Evolutionary conservation across 1,140 invertebrate genomes (phyloP), one percentile per base, ranked within the genome.

Genomic region (Trigoniulus corallinus): DNA sequence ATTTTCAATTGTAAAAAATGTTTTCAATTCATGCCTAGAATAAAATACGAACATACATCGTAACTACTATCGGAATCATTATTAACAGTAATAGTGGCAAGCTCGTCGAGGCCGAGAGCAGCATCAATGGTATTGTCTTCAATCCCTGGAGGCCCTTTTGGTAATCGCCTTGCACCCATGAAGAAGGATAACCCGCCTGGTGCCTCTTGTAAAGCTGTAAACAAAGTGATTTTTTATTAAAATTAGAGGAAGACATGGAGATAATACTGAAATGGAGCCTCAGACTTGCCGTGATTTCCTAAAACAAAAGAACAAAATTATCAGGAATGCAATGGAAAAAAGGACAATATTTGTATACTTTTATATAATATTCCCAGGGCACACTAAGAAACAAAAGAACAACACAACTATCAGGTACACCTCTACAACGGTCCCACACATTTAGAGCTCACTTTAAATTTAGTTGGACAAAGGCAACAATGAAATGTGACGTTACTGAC

Each of bases 11-110:
- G 10, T 7, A 47, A 47, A n/a, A n/a, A n/a, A n/a, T n/a, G n/a
- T 7, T 27, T 12, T 13, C 7, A 47, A 47, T 23, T 47, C 10
- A 24, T 27, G 20, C 26, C 10, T 25, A 25, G 12, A 34, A 47
- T 7, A 4, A 34, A n/a, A 47, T 15, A 39, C 7, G 20, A 12
- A 70, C 74, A 76, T 64, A 89, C 83, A 74, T 95, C 89, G 67
- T 93, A 94, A 27, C 78, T 74, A 51, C 81, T 79, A 64, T 95
- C 92, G 20, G 88, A 84, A 68, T 97, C 92, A 74, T 96, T 95
- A 69, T 85, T 93, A 54, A 95, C 88, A 46, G 92, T 95, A 51
- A 97, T 76, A 69, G 92, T 87, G 43, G 92, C 92, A 62, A 98
- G 74, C 73, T 97, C 93, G 34, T 92, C 93, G 53, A 97, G 74